Evolutionary conservation across 2,797 vertebrate species (phyloP).

Genomic region (Spondyliosoma cantharus): DNA sequence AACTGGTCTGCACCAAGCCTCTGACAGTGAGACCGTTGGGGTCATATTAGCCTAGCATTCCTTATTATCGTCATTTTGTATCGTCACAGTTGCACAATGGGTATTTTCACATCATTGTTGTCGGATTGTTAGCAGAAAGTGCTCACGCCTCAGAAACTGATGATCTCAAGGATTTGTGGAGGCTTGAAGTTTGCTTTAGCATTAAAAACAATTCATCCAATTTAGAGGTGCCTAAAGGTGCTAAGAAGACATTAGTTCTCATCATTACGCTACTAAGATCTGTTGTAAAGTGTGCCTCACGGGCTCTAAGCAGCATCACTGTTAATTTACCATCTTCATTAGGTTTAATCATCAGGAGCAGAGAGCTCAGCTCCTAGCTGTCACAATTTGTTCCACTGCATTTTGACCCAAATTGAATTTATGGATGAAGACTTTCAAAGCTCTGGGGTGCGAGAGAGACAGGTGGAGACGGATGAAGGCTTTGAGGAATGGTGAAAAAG

Average conservation of each 20-base stretch:
- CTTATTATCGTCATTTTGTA: not conserved
- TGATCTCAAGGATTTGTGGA: not conserved
- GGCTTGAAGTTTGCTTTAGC: not conserved
- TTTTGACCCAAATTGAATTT: constrained; percentile 61
- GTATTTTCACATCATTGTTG: not conserved
- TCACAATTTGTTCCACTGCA: constrained; percentile 48
- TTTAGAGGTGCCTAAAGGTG: not conserved
- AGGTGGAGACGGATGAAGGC: not conserved
- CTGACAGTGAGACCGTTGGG: not conserved
- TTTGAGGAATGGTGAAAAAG: constrained; percentile 9
- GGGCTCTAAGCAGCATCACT: constrained; percentile 8
- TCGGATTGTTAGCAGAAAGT: not conserved
- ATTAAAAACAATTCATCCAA: not conserved
- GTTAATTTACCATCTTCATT: not conserved
- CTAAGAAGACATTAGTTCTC: not conserved
- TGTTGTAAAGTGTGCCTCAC: not conserved
- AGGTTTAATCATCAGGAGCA: constrained; percentile 39
- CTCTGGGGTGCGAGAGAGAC: not conserved
- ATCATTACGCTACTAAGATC: not conserved
- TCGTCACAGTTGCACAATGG: not conserved
- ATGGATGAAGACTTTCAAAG: constrained; percentile 56
- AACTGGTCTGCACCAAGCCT: not conserved
- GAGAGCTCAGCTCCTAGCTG: constrained; percentile 40
- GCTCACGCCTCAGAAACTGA: not conserved
- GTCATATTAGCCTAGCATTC: not conserved